Base-by-base conservation (phyloP, 2,888 invertebrate species). In the Fragum fragum region DNA sequence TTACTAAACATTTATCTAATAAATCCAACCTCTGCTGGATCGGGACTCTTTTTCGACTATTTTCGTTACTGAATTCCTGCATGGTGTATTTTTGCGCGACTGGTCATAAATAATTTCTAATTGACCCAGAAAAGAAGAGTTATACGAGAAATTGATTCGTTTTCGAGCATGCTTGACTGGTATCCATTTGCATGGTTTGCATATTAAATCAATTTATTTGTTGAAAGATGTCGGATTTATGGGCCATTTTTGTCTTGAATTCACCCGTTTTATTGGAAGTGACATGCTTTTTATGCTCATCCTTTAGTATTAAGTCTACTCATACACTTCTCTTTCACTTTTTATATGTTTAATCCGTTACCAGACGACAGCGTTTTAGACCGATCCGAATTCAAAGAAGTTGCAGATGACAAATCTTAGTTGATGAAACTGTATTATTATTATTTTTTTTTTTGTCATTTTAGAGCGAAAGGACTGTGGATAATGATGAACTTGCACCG, bases 231-330 rank as follows among this genome's bases (percentile, higher is more conserved):
- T 39, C 42, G 21, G 66, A 9, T 66, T 66, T 66, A 66, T 66
- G n/a, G 66, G 21, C 18, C 66, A 21, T 42, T 66, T 61, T 66
- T 39, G 47, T 39, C 66, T 61, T 66, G 42, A 66, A 26, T 66
- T 66, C 36, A 66, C 42, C 42, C 42, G 21, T 42, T 66, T 66
- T 66, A 66, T 66, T 42, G 42, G 66, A 42, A 21, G 23, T 66
- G 66, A 66, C 66, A 66, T 66, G 66, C 36, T 66, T 66, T 39
- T 66, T 66, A 66, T 66, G 66, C 36, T 23, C 66, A 42, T 42
- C 36, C 42, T 66, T 42, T 5, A 66, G 42, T 66, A n/a, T 42
- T 39, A 66, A 23, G 42, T 23, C 23, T 21, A 36, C 23, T 47
- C 47, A 6, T 36, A 36, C 32, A 9, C 3, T 36, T 36, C 32